Conservation (phyloP, 2,888 invertebrate genomes). For the Metacarcinus magister region DNA sequence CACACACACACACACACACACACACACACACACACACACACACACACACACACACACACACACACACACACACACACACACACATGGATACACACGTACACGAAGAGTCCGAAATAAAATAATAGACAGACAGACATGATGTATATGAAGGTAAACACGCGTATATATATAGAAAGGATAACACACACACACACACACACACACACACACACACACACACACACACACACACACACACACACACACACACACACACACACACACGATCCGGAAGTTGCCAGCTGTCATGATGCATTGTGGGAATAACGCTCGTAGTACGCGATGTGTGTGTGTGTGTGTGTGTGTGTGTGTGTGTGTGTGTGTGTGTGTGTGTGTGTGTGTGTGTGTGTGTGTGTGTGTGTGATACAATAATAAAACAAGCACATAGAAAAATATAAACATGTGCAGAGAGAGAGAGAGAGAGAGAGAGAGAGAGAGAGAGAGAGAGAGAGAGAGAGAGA, state of each 20-base stretch:
- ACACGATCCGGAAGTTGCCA: not conserved
- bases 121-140: not conserved
- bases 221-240: constrained; percentile 61
- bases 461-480: constrained; percentile 48
- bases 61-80: constrained; percentile 58
- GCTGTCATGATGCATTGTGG: not conserved
- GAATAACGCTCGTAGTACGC: not conserved
- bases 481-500: constrained; percentile 44
- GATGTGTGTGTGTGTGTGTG: too few species aligned
- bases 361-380: too few species aligned
- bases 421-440: not conserved
- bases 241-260: constrained; percentile 52
- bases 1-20: not conserved
- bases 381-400: too few species aligned
- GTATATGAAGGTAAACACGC: not conserved
- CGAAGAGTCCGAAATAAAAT: not conserved
- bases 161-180: not conserved
- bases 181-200: constrained; percentile 34
- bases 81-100: not conserved
- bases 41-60: not conserved
- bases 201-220: constrained; percentile 17
- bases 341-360: constrained; percentile 1
- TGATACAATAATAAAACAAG: not conserved
- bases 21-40: not conserved
- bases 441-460: not conserved